Evolutionary conservation across 1,140 invertebrate species (phyloP).

Genomic region (Heliconius eleuchia): DNA sequence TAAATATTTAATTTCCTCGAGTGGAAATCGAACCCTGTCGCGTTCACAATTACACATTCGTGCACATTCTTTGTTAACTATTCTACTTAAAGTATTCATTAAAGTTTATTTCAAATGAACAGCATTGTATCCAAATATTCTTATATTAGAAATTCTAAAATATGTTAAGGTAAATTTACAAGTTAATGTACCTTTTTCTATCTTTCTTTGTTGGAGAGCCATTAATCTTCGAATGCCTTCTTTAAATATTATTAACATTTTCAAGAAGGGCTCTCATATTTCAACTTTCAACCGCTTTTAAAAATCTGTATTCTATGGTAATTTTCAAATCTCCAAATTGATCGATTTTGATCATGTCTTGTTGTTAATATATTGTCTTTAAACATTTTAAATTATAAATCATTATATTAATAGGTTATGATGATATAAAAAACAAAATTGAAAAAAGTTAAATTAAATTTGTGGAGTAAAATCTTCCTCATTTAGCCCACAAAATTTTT

Average conservation of each 20-base stretch:
- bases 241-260: not conserved
- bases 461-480: not conserved
- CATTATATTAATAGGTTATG: not conserved
- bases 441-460: not conserved
- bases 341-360: not conserved
- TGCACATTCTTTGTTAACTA: not conserved
- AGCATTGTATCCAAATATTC: not conserved
- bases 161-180: not conserved
- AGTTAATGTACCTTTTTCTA: not conserved
- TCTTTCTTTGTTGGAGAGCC: not conserved
- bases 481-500: not conserved
- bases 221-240: not conserved
- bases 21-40: too few species aligned
- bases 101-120: not conserved
- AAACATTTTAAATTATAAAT: not conserved
- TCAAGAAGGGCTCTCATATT: not conserved
- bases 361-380: not conserved
- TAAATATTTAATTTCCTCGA: too few species aligned
- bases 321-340: not conserved
- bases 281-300: not conserved
- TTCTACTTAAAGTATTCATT: not conserved
- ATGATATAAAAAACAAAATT: not conserved
- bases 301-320: not conserved
- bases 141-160: not conserved
- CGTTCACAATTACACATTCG: too few species aligned